These are phyloP conservation scores for Sarcophilus harrisii DNA, from an alignment of 2,797 vertebrate species.

Conservation along the genomic window DNA sequence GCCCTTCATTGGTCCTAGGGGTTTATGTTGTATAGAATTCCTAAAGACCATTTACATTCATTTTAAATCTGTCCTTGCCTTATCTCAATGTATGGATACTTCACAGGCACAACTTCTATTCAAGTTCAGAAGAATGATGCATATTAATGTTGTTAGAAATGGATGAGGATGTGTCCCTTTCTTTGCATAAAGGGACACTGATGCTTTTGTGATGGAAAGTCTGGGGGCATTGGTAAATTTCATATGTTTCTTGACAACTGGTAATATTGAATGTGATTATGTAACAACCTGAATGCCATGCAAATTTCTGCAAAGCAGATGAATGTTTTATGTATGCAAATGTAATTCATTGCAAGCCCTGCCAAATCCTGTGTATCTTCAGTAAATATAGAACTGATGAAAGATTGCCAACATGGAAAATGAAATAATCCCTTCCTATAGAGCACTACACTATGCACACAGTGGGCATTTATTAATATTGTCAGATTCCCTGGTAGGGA, in stretches of 20 bases:
- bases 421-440: constrained; percentile 49
- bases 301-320: constrained; percentile 49
- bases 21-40: constrained; percentile 19
- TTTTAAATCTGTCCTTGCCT: neutral
- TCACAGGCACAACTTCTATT: neutral
- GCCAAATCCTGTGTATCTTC: constrained; percentile 43
- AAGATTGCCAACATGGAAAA: constrained; percentile 53
- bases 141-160: constrained; percentile 9
- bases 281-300: constrained; percentile 36
- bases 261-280: constrained; percentile 43
- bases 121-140: neutral
- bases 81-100: constrained; percentile 1
- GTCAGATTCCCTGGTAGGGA: neutral
- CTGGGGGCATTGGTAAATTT: neutral
- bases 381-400: constrained; percentile 53
- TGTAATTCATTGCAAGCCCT: constrained; percentile 41
- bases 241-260: constrained; percentile 35
- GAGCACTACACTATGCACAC: constrained; percentile 34
- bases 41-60: constrained; percentile 7
- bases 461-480: constrained; percentile 28
- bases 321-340: constrained; percentile 51
- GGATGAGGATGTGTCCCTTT: neutral
- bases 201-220: neutral
- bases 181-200: neutral
- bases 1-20: neutral